Percentiles rank a stretch among this genome's conserved stretches.
Conservation (phyloP, 2,888 invertebrate species). For the Anthophora plumipes region DNA sequence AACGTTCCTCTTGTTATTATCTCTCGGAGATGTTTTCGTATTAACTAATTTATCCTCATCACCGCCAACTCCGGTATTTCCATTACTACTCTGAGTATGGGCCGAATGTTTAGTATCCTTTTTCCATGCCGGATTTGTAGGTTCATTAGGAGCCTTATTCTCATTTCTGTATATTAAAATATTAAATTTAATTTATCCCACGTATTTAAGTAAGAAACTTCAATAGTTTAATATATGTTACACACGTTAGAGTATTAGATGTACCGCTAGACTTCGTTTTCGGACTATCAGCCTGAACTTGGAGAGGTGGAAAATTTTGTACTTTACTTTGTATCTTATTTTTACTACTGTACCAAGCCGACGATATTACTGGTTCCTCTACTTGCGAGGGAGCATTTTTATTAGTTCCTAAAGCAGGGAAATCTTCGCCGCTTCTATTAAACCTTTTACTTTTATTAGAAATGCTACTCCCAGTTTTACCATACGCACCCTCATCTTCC, state of each 20-base stretch:
- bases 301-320: conserved; percentile 82
- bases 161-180: conserved; percentile 75
- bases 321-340: conserved; percentile 78
- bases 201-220: not conserved
- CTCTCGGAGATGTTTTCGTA: conserved; percentile 72
- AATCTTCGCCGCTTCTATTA: conserved; percentile 85
- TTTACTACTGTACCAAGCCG: conserved; percentile 84
- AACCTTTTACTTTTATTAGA: conserved; percentile 77
- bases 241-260: conserved; percentile 74
- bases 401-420: conserved; percentile 85
- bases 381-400: conserved; percentile 71
- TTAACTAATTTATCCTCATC: conserved; percentile 73
- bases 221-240: conserved; percentile 42
- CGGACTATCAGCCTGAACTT: conserved; percentile 76
- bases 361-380: conserved; percentile 83
- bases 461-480: conserved; percentile 85
- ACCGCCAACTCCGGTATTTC: conserved; percentile 71
- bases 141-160: conserved; percentile 79
- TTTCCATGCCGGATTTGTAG: conserved; percentile 80
- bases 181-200: not conserved
- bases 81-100: conserved; percentile 77
- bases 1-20: conserved; percentile 77
- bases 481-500: conserved; percentile 96
- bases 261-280: conserved; percentile 73
- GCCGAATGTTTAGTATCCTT: conserved; percentile 75